Base-by-base conservation (phyloP, 1,140 invertebrate genomes). In the Drosophila sturtevanti region DNA sequence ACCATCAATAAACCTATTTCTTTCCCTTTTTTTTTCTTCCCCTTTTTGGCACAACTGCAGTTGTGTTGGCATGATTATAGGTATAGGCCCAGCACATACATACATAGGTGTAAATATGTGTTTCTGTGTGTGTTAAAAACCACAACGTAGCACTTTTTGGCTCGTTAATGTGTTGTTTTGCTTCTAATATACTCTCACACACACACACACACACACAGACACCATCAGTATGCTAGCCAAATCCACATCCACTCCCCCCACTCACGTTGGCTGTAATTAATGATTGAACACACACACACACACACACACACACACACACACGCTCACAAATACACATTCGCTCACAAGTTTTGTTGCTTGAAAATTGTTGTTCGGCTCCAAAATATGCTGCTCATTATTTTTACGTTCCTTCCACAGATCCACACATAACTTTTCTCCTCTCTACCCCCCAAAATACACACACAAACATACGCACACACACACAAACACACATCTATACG, bases 361-460 rank as follows among this genome's bases (percentile, higher is more conserved):
- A 44, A 44, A 58, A 58, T 86, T 76, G 66, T 76, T 35, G 82
- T 81, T 56, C 70, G 63, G 66, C 82, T 44, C 52, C 79, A 86
- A 87, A 86, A 87, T 81, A 86, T 86, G 82, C 52, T 86, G 80
- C 82, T 86, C 82, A 86, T 86, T 86, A 87, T 82, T 86, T 86
- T 87, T 81, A 86, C 68, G 73, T 63, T 73, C 68, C 63, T 58
- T 44, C 41, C 56, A 37, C 38, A 55, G 18, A 44, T 14, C 37
- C 70, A 62, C 38, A 61, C 60, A 68, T 31, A 31, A 31, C 27
- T 31, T 31, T 4, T 6, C 7, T 6, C 3, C 27, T 6, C 4
- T 24, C 27, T 6, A 31, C 27, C 27, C 27, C 27, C 27, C 4
- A 3, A 3, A 2, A 24, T 24, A 24, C 56, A 41, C 38, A 55